phyloP scores from a whole-genome alignment of 2,888 invertebrate species.

The Watsonalla cultraria region DNA sequence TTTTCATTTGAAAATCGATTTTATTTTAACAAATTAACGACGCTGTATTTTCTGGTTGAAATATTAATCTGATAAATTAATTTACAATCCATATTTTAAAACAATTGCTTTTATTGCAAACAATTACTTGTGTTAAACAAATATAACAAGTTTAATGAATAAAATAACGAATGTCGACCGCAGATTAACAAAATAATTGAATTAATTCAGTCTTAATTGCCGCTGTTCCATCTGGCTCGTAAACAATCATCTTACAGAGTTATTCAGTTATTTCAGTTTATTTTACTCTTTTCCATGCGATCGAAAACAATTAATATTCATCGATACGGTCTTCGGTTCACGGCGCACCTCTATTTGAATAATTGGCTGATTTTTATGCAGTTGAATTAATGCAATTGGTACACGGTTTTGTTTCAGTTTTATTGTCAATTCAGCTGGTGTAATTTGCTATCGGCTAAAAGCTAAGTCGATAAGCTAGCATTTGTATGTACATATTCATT shows the following conservation, averaged over 20 bases:
- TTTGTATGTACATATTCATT: background rate
- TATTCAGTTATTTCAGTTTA: constrained; percentile 36
- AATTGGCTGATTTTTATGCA: constrained; percentile 79
- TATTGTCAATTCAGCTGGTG: constrained; percentile 39
- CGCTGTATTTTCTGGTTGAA: no score
- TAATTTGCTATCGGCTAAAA: constrained; percentile 23
- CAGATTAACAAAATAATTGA: constrained; percentile 15
- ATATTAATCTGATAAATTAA: no score
- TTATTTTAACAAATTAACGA: no score
- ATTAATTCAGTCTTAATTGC: constrained; percentile 17
- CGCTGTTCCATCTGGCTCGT: constrained; percentile 12
- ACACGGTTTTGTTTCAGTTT: constrained; percentile 54
- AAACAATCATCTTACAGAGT: constrained; percentile 35
- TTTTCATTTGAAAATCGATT: no score
- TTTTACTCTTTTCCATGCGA: constrained; percentile 41
- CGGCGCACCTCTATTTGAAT: constrained; percentile 65
- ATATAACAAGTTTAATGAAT: background rate
- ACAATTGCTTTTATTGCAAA: background rate
- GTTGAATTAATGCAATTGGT: constrained; percentile 73
- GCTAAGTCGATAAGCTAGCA: background rate
- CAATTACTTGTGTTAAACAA: background rate
- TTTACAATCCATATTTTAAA: no score
- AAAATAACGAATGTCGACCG: constrained; percentile 2
- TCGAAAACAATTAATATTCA: constrained; percentile 73
- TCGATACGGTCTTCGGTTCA: constrained; percentile 65